phyloP scores from a whole-genome alignment of 2,797 vertebrate species.

The Galaxias olidus region DNA sequence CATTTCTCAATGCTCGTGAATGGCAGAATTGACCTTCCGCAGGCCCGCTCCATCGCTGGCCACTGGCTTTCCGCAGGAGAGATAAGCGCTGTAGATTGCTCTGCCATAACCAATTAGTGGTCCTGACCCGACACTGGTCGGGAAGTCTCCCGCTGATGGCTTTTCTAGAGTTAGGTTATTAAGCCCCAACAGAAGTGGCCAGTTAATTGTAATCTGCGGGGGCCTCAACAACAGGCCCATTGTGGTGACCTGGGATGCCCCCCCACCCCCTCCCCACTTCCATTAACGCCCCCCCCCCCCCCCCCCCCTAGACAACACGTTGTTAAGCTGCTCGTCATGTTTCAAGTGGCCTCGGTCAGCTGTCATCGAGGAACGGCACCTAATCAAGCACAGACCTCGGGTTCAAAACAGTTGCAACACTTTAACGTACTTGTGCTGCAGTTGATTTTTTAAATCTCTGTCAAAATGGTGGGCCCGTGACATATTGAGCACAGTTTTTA shows the following conservation, averaged over 20 bases:
- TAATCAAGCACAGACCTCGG: constrained; percentile 16
- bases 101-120: constrained; percentile 70
- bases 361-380: constrained; percentile 33
- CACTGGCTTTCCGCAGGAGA: constrained; percentile 35
- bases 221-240: constrained; percentile 73
- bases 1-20: no score
- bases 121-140: constrained; percentile 57
- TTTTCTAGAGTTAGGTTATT: constrained; percentile 65
- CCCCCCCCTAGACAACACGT: constrained; percentile 45
- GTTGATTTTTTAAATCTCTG: no score
- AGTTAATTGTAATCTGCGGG: constrained; percentile 68
- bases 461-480: no score
- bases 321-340: constrained; percentile 59
- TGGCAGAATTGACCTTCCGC: no score
- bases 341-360: constrained; percentile 41
- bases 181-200: constrained; percentile 70
- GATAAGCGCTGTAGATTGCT: constrained; percentile 57
- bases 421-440: no score
- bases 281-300: constrained; percentile 14
- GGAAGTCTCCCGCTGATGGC: constrained; percentile 68
- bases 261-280: neutral
- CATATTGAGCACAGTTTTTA: no score
- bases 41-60: no score
- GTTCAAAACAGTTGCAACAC: neutral
- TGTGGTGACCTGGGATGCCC: constrained; percentile 30